Percentiles rank a stretch among this genome's conserved stretches.
Evolutionary conservation across 2,113 vertebrate species (phyloP).

Genomic region (Bubo scandiacus): DNA sequence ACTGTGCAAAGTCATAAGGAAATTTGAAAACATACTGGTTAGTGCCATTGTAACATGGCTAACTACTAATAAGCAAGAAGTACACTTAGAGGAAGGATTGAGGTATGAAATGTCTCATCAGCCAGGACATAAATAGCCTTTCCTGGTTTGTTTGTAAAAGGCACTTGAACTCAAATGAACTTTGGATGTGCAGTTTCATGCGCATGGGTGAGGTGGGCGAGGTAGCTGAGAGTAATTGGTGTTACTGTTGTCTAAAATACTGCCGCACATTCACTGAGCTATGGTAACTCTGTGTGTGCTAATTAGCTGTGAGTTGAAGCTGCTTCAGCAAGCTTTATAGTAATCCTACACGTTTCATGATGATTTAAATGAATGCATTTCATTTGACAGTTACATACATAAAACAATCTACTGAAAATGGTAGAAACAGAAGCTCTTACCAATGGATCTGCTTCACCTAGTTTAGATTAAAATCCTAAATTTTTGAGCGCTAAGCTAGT

Average conservation of each 20-base stretch:
- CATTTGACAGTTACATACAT: not conserved
- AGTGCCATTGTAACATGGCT: not conserved
- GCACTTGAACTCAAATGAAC: not conserved
- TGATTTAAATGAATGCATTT: not conserved
- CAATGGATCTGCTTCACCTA: not conserved
- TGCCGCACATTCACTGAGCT: rapidly evolving
- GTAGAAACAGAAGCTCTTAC: not conserved
- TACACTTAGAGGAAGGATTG: not conserved
- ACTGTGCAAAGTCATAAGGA: not conserved
- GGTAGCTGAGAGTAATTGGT: not conserved
- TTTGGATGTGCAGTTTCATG: rapidly evolving
- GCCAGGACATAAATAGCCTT: not conserved
- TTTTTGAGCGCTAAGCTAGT: not conserved
- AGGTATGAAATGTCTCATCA: not conserved
- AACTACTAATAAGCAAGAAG: not conserved
- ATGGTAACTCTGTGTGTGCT: not conserved
- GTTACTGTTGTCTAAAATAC: not conserved
- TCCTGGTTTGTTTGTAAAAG: not conserved
- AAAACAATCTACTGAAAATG: not conserved
- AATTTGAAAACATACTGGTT: not conserved
- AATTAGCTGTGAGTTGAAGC: not conserved
- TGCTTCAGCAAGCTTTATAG: not conserved
- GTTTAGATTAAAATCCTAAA: not conserved
- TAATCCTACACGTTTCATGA: not conserved
- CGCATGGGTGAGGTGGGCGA: not conserved